phyloP scores from a whole-genome alignment of 2,888 invertebrate species.

The Ormyrus rosae region DNA sequence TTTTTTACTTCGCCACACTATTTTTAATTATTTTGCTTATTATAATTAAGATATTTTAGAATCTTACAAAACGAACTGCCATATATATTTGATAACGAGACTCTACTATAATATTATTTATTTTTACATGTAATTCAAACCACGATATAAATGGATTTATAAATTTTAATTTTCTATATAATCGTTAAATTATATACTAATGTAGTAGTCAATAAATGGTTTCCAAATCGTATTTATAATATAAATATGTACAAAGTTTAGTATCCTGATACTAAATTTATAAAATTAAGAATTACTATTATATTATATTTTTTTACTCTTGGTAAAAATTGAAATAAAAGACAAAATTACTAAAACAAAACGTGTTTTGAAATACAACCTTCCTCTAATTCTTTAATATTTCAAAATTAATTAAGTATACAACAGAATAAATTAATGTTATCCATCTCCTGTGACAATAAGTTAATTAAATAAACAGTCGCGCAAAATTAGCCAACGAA shows the following conservation, averaged over 20 bases:
- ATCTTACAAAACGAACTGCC: neutral
- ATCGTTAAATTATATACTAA: slow-evolving; percentile 32
- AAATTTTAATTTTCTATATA: slow-evolving; percentile 30
- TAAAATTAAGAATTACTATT: slow-evolving; percentile 47
- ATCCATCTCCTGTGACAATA: too few species aligned
- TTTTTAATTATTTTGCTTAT: neutral
- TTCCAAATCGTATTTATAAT: slow-evolving; percentile 32
- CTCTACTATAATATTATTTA: slow-evolving; percentile 20
- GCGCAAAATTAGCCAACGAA: too few species aligned
- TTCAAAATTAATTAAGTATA: too few species aligned
- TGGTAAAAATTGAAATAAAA: slow-evolving; percentile 50
- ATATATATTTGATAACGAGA: neutral
- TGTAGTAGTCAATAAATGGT: slow-evolving; percentile 37
- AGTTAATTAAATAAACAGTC: too few species aligned
- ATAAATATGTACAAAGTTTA: slow-evolving; percentile 49
- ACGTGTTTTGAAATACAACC: slow-evolving; percentile 58
- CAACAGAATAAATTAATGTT: too few species aligned
- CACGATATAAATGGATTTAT: slow-evolving; percentile 36
- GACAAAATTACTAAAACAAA: slow-evolving; percentile 43
- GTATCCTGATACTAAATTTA: slow-evolving; percentile 51
- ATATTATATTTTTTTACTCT: slow-evolving; percentile 56
- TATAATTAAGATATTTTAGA: neutral
- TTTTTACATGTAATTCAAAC: slow-evolving; percentile 51
- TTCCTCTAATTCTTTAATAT: slow-evolving; percentile 28
- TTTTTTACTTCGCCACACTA: neutral